Base-by-base conservation (phyloP, 2,888 invertebrate genomes). In the Coenonympha glycerion region DNA sequence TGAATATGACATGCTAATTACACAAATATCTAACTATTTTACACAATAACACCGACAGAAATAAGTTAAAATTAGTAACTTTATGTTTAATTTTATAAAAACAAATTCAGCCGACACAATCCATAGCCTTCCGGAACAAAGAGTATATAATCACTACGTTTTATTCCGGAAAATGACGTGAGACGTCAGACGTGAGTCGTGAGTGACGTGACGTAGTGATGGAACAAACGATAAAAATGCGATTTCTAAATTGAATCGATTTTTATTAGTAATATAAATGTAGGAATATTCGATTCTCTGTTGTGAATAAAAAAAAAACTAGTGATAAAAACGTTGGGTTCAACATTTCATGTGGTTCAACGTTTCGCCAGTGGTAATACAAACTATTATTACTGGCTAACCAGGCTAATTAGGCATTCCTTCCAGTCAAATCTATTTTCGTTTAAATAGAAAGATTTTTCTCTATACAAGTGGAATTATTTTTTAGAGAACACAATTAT, bases 81-180 rank as follows among this genome's bases (percentile, higher is more conserved):
- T 75, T 66, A 56, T 65, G 71, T 72, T 72, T 73, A 73, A 71
- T 66, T 39, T 39, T 66, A 66, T 59, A 68, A 74, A 78, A 78
- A 80, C 69, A 83, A 77, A 75, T 71, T 78, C 84, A 79, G 79
- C 84, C 84, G 84, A 82, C 79, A 76, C 49, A 65, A 62, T 66
- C 62, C 76, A 72, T 75, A 71, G 66, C 75, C 75, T 72, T 66
- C 72, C 8, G 24, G n/a, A 26, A n/a, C n/a, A n/a, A n/a, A n/a
- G n/a, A n/a, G n/a, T n/a, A n/a, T n/a, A n/a, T n/a, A n/a, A n/a
- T n/a, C n/a, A n/a, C n/a, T n/a, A n/a, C n/a, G n/a, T n/a, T n/a
- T n/a, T n/a, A n/a, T n/a, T n/a, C n/a, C 70, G 66, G 76, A 80
- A 79, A 80, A 75, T 63, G 61, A 64, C 64, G 74, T 86, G 85